Evolutionary conservation across 2,113 vertebrate genomes (phyloP), one percentile per base, ranked within the genome.

Genomic region (Alexandromys fortis): DNA sequence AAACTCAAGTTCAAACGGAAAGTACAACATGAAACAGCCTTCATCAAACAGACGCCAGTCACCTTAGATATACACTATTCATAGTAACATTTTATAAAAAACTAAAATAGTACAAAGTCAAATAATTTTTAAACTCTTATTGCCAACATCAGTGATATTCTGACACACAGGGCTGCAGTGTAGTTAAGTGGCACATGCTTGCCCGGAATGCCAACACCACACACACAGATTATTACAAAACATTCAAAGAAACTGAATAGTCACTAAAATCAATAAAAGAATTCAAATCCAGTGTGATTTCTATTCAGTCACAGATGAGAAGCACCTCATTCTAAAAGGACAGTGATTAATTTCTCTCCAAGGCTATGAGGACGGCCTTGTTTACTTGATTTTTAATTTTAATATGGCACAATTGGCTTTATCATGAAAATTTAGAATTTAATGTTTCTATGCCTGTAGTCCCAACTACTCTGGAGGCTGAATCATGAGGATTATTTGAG

Each of bases 1-100:
- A 97, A 90, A 98, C 93, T 97, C 73, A 98, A 97, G 96, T 98
- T 98, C 97, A 98, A 98, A 98, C 94, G 93, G 98, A 97, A 97
- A 98, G 96, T 94, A 97, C 72, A 97, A 94, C 97, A 91, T 92
- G 97, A 96, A 98, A 98, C 85, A 97, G 67, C 94, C 93, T 96
- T 97, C 95, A 96, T 95, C 98, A 97, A 98, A 98, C 96, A 98
- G 92, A 96, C 83, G 67, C 95, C 96, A 97, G 90, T 77, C 92
- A 95, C n/a, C 97, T 98, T 94, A 97, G 96, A 89, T 58, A 97
- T 89, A 83, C 90, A 96, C 90, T 88, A 92, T 93, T 92, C 97
- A 95, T 47, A 97, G 90, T 95, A 93, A 97, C 98, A 97, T 97
- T 33, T 89, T 97, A 63, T 72, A 9, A 72, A 70, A 97, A 97